Conservation (phyloP, 2,113 vertebrate species). For the Hiodon tergisus region DNA sequence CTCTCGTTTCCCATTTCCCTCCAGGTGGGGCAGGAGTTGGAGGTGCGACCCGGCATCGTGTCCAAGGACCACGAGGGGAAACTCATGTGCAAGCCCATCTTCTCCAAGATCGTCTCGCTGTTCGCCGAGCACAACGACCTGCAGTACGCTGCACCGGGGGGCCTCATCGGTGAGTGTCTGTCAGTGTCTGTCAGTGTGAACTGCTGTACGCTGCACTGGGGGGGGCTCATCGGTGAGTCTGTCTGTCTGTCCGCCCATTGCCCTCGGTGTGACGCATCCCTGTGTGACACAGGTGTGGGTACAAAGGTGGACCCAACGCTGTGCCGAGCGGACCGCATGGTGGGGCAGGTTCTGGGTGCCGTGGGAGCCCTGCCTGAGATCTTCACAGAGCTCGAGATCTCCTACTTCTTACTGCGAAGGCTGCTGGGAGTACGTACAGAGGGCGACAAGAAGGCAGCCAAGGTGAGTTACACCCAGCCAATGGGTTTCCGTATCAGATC, state of each 20-base stretch:
- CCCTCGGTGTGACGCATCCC: too few relatives aligned
- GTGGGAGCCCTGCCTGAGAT: conserved; percentile 94
- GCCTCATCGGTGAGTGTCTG: conserved; percentile 78
- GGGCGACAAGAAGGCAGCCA: conserved; percentile 97
- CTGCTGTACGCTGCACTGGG: too few relatives aligned
- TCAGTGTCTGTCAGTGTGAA: too few relatives aligned
- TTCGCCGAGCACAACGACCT: conserved; percentile 97
- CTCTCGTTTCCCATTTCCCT: not conserved
- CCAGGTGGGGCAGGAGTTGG: conserved; percentile 95
- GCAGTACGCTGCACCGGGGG: conserved; percentile 92
- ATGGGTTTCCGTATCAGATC: too few relatives aligned
- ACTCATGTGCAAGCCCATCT: conserved; percentile 98
- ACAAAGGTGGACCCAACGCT: conserved; percentile 97
- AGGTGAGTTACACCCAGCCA: conserved; percentile 58
- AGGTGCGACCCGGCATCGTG: conserved; percentile 94
- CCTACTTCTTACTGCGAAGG: conserved; percentile 88
- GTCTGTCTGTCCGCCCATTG: too few relatives aligned
- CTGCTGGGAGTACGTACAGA: conserved; percentile 93
- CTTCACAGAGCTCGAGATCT: conserved; percentile 96
- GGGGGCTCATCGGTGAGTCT: too few relatives aligned
- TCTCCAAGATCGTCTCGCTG: conserved; percentile 97
- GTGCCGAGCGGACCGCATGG: conserved; percentile 95
- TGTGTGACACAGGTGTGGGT: conserved; percentile 75
- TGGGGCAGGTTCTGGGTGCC: conserved; percentile 93
- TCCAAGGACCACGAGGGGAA: conserved; percentile 98